Evolutionary conservation across 2,113 vertebrate species (phyloP).

Genomic region (Romanogobio albipinnatus): DNA sequence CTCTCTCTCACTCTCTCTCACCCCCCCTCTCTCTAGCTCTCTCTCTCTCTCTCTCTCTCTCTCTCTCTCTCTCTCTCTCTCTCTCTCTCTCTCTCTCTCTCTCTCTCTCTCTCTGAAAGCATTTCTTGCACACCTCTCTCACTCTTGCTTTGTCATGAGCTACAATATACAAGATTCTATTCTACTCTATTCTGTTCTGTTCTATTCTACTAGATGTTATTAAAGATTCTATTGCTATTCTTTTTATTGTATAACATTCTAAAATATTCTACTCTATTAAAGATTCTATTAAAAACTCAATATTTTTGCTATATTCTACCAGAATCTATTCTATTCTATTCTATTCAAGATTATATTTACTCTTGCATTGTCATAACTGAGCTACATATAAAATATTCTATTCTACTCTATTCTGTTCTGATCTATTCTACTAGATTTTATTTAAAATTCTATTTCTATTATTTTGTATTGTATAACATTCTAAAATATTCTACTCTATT

Average conservation of each 20-base stretch:
- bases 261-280: not conserved
- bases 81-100: not conserved
- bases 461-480: not conserved
- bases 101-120: not conserved
- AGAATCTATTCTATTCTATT: too few species aligned
- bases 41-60: constrained; percentile 51
- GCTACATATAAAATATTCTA: too few species aligned
- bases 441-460: not conserved
- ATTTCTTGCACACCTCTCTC: not conserved
- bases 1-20: constrained; percentile 48
- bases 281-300: not conserved
- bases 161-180: not conserved
- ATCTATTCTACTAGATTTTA: not conserved
- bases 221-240: not conserved
- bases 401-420: not conserved
- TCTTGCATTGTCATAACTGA: too few species aligned
- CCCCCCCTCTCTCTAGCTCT: not conserved
- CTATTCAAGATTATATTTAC: too few species aligned
- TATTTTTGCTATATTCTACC: too few species aligned
- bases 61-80: constrained; percentile 32
- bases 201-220: not conserved
- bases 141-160: not conserved
- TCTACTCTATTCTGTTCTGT: constrained; percentile 27
- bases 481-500: too few species aligned
- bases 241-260: not conserved